Percentiles rank a stretch among this genome's conserved stretches.
Evolutionary conservation across 2,113 vertebrate genomes (phyloP).

Genomic region (Psephotus haematonotus): DNA sequence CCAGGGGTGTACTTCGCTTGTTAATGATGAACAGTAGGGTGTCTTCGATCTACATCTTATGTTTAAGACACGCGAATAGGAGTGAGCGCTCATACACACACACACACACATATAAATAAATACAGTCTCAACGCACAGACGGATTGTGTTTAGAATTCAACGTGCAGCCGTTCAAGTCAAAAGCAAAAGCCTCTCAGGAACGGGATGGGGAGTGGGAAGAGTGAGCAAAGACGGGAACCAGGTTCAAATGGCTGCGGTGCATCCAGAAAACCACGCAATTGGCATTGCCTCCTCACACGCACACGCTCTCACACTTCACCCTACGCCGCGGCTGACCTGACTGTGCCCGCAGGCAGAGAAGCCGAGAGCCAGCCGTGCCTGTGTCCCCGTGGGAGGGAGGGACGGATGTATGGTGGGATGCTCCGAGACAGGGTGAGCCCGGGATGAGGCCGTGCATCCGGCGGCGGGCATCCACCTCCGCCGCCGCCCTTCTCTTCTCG

Average conservation of each 20-base stretch:
- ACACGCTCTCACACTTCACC: background rate
- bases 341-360: background rate
- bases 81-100: background rate
- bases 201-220: background rate
- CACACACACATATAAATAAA: background rate
- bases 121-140: background rate
- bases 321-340: background rate
- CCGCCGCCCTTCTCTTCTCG: background rate
- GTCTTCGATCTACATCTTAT: background rate
- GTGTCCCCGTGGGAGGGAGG: background rate
- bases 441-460: no score
- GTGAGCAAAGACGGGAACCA: background rate
- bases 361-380: rapidly evolving
- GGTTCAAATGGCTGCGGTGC: background rate
- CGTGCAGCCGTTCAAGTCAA: background rate
- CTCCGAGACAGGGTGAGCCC: rapidly evolving
- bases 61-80: background rate
- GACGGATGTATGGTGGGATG: background rate
- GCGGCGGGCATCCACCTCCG: background rate
- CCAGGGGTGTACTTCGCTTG: background rate
- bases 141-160: background rate
- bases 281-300: background rate
- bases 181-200: background rate
- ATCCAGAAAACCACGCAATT: background rate
- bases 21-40: background rate